Evolutionary conservation across 2,113 vertebrate species (phyloP).

Genomic region (Vidua macroura): DNA sequence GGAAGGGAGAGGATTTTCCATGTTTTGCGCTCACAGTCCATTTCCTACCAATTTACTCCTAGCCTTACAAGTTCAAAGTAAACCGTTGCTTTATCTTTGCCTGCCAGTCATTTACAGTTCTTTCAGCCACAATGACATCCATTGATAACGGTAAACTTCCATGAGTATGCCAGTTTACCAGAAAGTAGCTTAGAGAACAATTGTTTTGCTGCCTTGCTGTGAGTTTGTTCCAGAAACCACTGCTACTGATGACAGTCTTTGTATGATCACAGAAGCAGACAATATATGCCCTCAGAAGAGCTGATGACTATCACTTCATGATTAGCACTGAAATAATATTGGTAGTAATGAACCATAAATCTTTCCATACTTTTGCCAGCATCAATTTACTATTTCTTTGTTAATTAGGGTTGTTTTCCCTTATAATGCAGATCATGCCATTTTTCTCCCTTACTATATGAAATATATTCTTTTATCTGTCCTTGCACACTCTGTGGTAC

Average conservation of each 20-base stretch:
- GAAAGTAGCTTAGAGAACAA: neutral
- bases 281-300: neutral
- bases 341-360: neutral
- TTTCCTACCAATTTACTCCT: neutral
- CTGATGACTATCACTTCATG: neutral
- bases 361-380: neutral
- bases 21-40: neutral
- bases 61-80: neutral
- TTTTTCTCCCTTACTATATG: neutral
- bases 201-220: neutral
- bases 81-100: neutral
- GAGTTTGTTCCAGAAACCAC: neutral
- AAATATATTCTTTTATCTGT: neutral
- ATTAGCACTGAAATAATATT: neutral
- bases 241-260: neutral
- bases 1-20: neutral
- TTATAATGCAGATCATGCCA: neutral
- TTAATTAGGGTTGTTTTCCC: neutral
- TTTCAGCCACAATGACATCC: neutral
- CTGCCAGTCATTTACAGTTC: neutral
- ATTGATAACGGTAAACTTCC: neutral
- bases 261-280: neutral
- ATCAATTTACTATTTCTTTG: neutral
- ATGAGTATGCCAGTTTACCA: neutral
- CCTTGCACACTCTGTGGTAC: neutral